Evolutionary conservation across 2,797 vertebrate genomes (phyloP).

Genomic region (Bovichtus variegatus): DNA sequence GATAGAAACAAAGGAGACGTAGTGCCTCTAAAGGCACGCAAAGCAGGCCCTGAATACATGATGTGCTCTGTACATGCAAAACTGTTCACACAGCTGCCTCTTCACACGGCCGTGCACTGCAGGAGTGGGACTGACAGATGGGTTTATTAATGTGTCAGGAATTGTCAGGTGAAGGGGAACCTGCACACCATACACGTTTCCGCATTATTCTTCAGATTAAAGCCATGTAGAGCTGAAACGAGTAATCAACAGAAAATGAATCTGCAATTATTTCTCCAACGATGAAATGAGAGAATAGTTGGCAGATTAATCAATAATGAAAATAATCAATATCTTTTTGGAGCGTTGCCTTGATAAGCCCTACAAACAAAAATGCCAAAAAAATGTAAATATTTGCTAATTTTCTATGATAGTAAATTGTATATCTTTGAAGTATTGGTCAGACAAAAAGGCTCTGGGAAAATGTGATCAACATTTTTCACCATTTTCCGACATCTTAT

Average conservation of each 20-base stretch:
- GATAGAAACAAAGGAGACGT: conserved; percentile 32
- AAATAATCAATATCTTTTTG: conserved; percentile 6
- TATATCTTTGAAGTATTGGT: background rate
- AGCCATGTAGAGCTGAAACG: background rate
- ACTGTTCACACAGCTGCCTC: conserved; percentile 56
- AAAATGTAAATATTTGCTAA: background rate
- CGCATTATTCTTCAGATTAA: background rate
- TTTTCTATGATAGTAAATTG: background rate
- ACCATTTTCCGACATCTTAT: background rate
- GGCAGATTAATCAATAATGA: background rate
- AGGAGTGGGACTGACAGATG: conserved; percentile 14
- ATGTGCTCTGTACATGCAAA: conserved; percentile 53
- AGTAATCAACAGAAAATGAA: background rate
- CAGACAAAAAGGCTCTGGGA: background rate
- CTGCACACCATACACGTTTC: background rate
- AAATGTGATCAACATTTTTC: background rate
- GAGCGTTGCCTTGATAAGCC: too few relatives aligned
- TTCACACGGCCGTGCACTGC: conserved; percentile 28
- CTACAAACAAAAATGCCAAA: background rate
- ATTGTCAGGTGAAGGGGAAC: conserved; percentile 29
- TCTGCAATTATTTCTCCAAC: background rate
- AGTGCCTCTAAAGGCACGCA: conserved; percentile 38
- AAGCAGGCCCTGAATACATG: conserved; percentile 30
- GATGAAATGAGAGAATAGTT: background rate
- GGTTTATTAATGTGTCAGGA: conserved; percentile 38